phyloP scores from a whole-genome alignment of 2,113 vertebrate genomes.

The Delphinapterus leucas region DNA sequence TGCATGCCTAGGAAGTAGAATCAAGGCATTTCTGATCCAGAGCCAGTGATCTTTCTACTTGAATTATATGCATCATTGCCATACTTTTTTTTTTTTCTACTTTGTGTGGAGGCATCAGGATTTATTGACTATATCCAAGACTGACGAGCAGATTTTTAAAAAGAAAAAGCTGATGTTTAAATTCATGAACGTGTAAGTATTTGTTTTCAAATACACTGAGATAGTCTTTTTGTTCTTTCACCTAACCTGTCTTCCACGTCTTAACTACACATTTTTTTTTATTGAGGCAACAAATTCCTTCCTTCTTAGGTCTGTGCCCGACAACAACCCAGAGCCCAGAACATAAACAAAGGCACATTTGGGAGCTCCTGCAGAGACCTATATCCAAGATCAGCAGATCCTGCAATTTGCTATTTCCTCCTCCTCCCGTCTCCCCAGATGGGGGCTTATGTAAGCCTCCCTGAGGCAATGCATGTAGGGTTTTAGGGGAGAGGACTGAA shows the following conservation, averaged over 20 bases:
- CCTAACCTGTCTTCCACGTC: slow-evolving; percentile 37
- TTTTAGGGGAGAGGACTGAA: not conserved
- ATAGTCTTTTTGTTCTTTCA: not conserved
- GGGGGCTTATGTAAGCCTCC: slow-evolving; percentile 41
- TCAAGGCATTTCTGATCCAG: not conserved
- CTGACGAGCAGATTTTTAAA: not conserved
- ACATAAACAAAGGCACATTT: slow-evolving; percentile 72
- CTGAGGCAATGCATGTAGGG: not conserved
- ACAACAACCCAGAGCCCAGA: slow-evolving; percentile 39
- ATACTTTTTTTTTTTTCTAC: not conserved
- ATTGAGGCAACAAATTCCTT: slow-evolving; percentile 66
- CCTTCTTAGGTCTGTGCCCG: slow-evolving; percentile 26
- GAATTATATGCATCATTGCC: not conserved
- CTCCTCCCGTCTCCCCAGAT: not conserved
- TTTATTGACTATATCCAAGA: not conserved
- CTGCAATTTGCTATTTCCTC: slow-evolving; percentile 56
- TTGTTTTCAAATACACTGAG: slow-evolving; percentile 33
- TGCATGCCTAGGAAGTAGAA: not conserved
- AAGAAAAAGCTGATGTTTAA: not conserved
- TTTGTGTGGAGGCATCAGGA: not conserved
- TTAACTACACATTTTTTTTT: slow-evolving; percentile 57
- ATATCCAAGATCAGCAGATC: slow-evolving; percentile 58
- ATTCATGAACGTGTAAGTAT: slow-evolving; percentile 22
- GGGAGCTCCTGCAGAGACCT: slow-evolving; percentile 64
- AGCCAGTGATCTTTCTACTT: not conserved